Percentiles rank a stretch among this genome's conserved stretches.
These are phyloP conservation scores for Chiloscyllium punctatum DNA, from an alignment of 2,797 vertebrate genomes.

Conservation along the genomic window DNA sequence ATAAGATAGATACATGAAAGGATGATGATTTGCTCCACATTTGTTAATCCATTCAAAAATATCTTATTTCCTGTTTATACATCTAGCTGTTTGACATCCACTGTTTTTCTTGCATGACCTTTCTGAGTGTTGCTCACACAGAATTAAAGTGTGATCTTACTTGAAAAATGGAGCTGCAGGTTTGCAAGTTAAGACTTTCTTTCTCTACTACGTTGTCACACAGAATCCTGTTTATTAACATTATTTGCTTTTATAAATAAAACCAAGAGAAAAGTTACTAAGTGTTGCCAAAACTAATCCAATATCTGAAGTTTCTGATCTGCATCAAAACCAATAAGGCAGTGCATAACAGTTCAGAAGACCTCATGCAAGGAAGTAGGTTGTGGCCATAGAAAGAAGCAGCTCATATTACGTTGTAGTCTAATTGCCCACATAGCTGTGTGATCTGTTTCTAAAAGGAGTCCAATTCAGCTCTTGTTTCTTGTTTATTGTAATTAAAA, in stretches of 20 bases:
- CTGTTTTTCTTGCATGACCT: not conserved
- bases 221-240: not conserved
- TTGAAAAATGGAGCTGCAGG: not conserved
- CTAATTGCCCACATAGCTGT: not conserved
- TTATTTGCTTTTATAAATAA: not conserved
- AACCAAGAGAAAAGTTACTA: not conserved
- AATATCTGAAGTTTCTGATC: not conserved
- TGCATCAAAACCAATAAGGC: not conserved
- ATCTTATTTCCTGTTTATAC: not conserved
- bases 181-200: not conserved
- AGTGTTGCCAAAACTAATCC: not conserved
- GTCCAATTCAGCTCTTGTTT: not conserved
- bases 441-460: not conserved
- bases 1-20: not conserved
- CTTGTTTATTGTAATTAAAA: not conserved
- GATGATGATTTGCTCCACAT: not conserved
- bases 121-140: not conserved
- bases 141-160: not conserved
- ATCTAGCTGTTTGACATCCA: not conserved
- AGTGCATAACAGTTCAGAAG: not conserved
- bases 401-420: not conserved
- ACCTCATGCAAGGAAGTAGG: not conserved
- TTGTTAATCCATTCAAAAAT: not conserved
- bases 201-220: not conserved
- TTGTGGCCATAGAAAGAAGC: not conserved